Conservation (phyloP, 2,888 invertebrate genomes). For the Cerastoderma edule region DNA sequence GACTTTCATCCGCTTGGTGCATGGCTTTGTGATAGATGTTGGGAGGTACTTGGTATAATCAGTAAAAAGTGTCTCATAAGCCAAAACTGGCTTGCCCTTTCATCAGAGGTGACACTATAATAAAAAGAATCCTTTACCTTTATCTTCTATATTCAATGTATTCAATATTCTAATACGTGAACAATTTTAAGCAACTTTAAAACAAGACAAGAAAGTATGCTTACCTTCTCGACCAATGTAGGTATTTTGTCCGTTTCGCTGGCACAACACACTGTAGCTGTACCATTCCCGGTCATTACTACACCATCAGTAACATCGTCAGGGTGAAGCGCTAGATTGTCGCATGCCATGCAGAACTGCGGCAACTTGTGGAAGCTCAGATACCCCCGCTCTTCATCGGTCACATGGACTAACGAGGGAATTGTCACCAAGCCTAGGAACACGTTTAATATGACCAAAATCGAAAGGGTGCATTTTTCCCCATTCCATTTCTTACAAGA, state of each 20-base stretch:
- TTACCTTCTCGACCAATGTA: neutral
- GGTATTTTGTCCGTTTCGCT: neutral
- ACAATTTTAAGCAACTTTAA: no score
- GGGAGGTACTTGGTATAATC: no score
- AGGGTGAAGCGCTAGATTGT: conserved; percentile 7
- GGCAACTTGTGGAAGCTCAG: neutral
- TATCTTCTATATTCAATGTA: no score
- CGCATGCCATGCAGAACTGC: neutral
- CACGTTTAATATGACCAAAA: neutral
- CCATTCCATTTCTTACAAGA: no score
- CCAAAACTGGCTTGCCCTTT: no score
- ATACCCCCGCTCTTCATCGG: neutral
- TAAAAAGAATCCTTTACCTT: no score
- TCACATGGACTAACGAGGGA: neutral
- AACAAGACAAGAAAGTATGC: neutral
- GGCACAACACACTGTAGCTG: neutral
- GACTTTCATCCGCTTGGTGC: no score
- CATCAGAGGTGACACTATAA: no score
- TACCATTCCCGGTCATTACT: neutral
- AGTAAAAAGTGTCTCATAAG: no score
- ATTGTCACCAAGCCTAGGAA: neutral
- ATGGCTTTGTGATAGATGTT: no score
- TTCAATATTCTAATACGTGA: no score
- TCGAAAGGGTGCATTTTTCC: neutral
- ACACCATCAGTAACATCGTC: neutral